These are phyloP conservation scores for Gasterosteus aculeatus DNA, from an alignment of 2,113 vertebrate species.

Conservation along the genomic window DNA sequence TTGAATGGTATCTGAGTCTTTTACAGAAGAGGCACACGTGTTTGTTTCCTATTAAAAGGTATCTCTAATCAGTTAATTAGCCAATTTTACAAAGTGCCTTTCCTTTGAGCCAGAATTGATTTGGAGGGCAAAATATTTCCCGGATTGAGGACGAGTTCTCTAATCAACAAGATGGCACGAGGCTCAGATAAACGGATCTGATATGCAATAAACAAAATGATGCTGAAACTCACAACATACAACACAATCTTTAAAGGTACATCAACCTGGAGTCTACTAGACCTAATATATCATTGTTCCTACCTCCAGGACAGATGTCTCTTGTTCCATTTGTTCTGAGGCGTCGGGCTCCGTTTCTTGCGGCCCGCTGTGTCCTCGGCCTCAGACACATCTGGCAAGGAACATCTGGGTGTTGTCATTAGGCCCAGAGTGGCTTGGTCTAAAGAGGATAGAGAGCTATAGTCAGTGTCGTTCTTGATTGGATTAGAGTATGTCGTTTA, in stretches of 20 bases:
- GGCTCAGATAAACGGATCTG: neutral
- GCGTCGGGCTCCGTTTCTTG: slow-evolving; percentile 75
- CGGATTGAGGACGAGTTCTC: slow-evolving; percentile 6
- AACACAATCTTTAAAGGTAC: neutral
- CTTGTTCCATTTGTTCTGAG: slow-evolving; percentile 90
- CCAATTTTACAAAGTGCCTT: slow-evolving; percentile 8
- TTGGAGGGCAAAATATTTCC: neutral
- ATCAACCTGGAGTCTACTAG: neutral
- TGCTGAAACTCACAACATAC: neutral
- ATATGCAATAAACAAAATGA: neutral
- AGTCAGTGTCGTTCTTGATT: neutral
- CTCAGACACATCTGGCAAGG: slow-evolving; percentile 86
- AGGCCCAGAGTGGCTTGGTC: slow-evolving; percentile 90
- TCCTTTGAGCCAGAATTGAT: slow-evolving; percentile 31
- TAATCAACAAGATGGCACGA: slow-evolving; percentile 8
- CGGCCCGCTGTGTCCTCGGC: slow-evolving; percentile 65
- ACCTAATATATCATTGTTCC: neutral
- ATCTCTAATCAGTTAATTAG: slow-evolving; percentile 19
- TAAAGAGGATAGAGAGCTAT: slow-evolving; percentile 52
- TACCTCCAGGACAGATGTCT: slow-evolving; percentile 97
- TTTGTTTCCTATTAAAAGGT: slow-evolving; percentile 30
- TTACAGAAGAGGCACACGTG: neutral
- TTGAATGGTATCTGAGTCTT: slow-evolving; percentile 14
- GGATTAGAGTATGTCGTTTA: neutral
- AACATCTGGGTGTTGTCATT: slow-evolving; percentile 97